phyloP scores from a whole-genome alignment of 1,140 invertebrate genomes.

The Pseudomyrmex gracilis region DNA sequence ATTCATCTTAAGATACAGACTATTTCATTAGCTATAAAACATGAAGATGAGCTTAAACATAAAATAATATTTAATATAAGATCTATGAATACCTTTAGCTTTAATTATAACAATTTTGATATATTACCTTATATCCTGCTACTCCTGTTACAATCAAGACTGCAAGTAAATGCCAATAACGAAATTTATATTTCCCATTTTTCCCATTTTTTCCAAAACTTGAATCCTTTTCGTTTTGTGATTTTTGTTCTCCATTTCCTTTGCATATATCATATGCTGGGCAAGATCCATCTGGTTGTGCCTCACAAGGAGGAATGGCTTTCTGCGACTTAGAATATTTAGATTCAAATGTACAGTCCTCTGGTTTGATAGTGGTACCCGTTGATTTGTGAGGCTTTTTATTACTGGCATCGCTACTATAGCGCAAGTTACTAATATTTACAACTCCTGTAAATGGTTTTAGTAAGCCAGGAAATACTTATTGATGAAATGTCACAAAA shows the following conservation, averaged over 20 bases:
- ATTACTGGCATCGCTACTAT: conserved; percentile 71
- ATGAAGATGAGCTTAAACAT: too few relatives aligned
- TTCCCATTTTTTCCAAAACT: conserved; percentile 54
- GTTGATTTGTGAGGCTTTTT: conserved; percentile 69
- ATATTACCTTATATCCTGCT: conserved; percentile 74
- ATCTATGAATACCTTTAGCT: too few relatives aligned
- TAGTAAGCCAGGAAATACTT: conserved; percentile 11
- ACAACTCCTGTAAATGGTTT: conserved; percentile 70
- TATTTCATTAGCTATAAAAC: too few relatives aligned
- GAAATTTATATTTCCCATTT: conserved; percentile 64
- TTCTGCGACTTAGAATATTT: conserved; percentile 66
- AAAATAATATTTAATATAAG: too few relatives aligned
- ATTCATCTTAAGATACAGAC: too few relatives aligned
- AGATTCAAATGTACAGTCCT: conserved; percentile 78
- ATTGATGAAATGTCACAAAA: background rate
- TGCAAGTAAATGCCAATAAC: conserved; percentile 78
- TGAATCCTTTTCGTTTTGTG: conserved; percentile 5
- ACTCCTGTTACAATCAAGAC: conserved; percentile 78
- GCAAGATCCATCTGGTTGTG: conserved; percentile 65
- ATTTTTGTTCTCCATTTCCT: conserved; percentile 50
- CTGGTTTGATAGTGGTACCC: conserved; percentile 77
- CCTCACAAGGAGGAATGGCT: conserved; percentile 69
- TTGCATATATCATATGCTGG: conserved; percentile 66
- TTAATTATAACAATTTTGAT: background rate
- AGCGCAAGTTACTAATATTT: conserved; percentile 70